Conservation (phyloP, 2,888 invertebrate species). For the Trachelus troglodyta region DNA sequence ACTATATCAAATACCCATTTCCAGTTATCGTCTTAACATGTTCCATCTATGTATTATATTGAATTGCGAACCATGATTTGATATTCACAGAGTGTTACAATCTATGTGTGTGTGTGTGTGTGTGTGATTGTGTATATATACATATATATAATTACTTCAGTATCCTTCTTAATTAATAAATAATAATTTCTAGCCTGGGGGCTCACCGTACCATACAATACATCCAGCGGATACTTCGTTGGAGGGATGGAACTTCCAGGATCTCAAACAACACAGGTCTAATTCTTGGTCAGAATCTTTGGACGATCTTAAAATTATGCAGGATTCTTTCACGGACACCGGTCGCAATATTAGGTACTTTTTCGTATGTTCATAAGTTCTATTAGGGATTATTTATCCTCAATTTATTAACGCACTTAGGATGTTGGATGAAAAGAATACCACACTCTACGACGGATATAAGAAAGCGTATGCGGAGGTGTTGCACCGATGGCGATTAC, state of each 20-base stretch:
- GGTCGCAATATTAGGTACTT: conserved; percentile 53
- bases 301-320: conserved; percentile 74
- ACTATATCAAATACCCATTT: too few species aligned
- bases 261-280: conserved; percentile 78
- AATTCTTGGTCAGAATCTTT: conserved; percentile 90
- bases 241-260: conserved; percentile 81
- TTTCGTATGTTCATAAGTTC: not conserved
- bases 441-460: conserved; percentile 81
- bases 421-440: conserved; percentile 67
- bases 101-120: conserved; percentile 31
- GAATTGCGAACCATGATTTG: too few species aligned
- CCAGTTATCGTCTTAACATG: too few species aligned
- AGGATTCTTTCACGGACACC: conserved; percentile 55
- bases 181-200: conserved; percentile 73
- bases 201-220: conserved; percentile 92
- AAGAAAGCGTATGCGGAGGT: conserved; percentile 91
- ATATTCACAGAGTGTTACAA: too few species aligned
- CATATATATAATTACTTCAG: not conserved
- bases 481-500: conserved; percentile 84
- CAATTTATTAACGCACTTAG: conserved; percentile 44
- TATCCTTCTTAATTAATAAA: conserved; percentile 6
- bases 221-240: conserved; percentile 83
- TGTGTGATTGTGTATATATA: not conserved
- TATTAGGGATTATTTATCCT: not conserved
- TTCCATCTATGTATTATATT: too few species aligned